phyloP scores from a whole-genome alignment of 2,888 invertebrate species.

The Phengaris alcon region DNA sequence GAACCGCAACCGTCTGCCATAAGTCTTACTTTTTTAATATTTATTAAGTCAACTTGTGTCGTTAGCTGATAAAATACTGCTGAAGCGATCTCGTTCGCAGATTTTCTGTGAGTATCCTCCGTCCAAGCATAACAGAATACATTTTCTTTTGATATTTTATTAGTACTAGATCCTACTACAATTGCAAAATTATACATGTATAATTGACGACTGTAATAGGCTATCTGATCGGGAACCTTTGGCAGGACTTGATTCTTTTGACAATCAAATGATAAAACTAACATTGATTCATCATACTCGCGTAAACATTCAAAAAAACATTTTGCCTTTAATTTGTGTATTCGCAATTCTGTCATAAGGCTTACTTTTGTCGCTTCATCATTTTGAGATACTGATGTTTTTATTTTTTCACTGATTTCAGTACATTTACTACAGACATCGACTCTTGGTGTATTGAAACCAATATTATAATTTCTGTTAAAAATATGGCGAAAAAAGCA shows the following conservation, averaged over 20 bases:
- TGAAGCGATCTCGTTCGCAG: slow-evolving; percentile 42
- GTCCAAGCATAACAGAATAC: slow-evolving; percentile 41
- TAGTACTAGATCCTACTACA: slow-evolving; percentile 35
- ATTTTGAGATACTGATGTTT: slow-evolving; percentile 35
- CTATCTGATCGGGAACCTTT: slow-evolving; percentile 40
- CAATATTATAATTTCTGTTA: slow-evolving; percentile 35
- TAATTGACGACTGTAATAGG: slow-evolving; percentile 42
- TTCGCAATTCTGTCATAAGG: slow-evolving; percentile 38
- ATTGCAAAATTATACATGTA: slow-evolving; percentile 42
- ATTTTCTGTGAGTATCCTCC: slow-evolving; percentile 41
- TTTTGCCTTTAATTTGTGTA: slow-evolving; percentile 41
- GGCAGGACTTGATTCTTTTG: slow-evolving; percentile 40
- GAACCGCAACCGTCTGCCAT: not conserved
- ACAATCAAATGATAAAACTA: slow-evolving; percentile 38
- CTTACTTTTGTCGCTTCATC: slow-evolving; percentile 36
- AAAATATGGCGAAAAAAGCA: slow-evolving; percentile 33
- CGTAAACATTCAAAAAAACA: slow-evolving; percentile 41
- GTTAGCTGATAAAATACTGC: slow-evolving; percentile 37
- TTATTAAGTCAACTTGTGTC: not conserved
- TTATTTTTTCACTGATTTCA: slow-evolving; percentile 39
- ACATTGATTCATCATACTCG: slow-evolving; percentile 37
- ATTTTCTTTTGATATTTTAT: slow-evolving; percentile 36
- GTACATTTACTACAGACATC: slow-evolving; percentile 34
- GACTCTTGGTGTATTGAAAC: slow-evolving; percentile 37
- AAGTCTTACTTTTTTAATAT: not conserved